Conservation (phyloP, 2,888 invertebrate species). For the Leptarthrus brevirostris region DNA sequence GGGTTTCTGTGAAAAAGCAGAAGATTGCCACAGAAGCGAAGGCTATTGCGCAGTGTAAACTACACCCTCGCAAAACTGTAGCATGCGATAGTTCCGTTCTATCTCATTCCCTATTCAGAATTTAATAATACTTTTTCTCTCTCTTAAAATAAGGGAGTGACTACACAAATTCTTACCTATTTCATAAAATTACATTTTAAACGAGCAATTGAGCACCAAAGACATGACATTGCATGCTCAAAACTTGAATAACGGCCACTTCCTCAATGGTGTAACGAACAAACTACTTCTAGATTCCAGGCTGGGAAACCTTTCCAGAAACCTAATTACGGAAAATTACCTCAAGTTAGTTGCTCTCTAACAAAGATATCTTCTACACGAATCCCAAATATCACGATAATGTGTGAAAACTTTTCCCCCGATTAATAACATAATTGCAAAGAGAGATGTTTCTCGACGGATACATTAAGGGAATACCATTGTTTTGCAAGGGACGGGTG, state of each 20-base stretch:
- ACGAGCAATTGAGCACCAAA: background rate
- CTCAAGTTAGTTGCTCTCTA: background rate
- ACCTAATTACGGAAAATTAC: conserved; percentile 19
- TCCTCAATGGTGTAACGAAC: too few species aligned
- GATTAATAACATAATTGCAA: conserved; percentile 54
- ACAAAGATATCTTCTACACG: conserved; percentile 49
- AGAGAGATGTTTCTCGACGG: conserved; percentile 9
- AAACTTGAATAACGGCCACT: conserved; percentile 49
- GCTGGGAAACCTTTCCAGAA: background rate
- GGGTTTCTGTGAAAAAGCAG: too few species aligned
- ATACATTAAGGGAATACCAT: background rate
- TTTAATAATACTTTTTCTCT: too few species aligned
- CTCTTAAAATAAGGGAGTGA: too few species aligned
- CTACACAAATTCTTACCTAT: too few species aligned
- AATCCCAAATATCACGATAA: conserved; percentile 50
- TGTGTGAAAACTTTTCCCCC: conserved; percentile 53
- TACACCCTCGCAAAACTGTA: too few species aligned
- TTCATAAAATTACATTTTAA: too few species aligned
- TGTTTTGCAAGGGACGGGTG: background rate
- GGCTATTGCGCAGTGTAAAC: too few species aligned
- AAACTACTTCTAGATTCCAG: background rate
- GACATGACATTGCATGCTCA: conserved; percentile 46
- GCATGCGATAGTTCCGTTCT: too few species aligned
- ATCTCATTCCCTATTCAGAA: too few species aligned
- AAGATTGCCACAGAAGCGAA: too few species aligned